These are phyloP conservation scores for Epsilonema sp. DNA, from an alignment of 2,888 invertebrate species.

Conservation along the genomic window DNA sequence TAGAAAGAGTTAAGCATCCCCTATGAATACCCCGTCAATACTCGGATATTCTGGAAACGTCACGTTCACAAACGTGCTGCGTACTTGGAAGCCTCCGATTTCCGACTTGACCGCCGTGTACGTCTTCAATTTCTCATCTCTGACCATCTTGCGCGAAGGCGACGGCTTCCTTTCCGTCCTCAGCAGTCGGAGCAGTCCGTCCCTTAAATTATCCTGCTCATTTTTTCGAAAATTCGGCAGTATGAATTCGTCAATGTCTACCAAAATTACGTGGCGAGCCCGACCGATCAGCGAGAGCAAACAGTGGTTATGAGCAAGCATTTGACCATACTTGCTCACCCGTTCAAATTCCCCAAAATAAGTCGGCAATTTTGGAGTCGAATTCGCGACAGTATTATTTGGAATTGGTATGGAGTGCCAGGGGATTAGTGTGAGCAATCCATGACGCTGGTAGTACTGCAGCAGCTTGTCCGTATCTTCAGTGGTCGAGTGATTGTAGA, in stretches of 20 bases:
- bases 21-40: too few relatives aligned
- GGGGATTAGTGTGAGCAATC: slow-evolving; percentile 10
- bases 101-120: too few relatives aligned
- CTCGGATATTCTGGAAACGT: too few relatives aligned
- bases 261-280: background rate
- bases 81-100: background rate
- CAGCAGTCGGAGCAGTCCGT: background rate
- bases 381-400: too few relatives aligned
- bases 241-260: background rate
- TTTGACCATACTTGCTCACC: background rate
- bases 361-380: too few relatives aligned
- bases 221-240: background rate
- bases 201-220: too few relatives aligned
- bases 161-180: too few relatives aligned
- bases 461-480: slow-evolving; percentile 30
- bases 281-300: background rate
- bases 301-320: background rate
- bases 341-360: background rate
- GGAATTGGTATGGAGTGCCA: background rate
- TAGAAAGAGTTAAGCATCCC: too few relatives aligned
- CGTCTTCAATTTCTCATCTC: too few relatives aligned
- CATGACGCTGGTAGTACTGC: slow-evolving; percentile 26
- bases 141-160: background rate
- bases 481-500: slow-evolving; percentile 33
- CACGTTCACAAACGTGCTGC: background rate